These are phyloP conservation scores for Drosophila sechellia DNA, from an alignment of 1,140 invertebrate genomes.

Conservation along the genomic window DNA sequence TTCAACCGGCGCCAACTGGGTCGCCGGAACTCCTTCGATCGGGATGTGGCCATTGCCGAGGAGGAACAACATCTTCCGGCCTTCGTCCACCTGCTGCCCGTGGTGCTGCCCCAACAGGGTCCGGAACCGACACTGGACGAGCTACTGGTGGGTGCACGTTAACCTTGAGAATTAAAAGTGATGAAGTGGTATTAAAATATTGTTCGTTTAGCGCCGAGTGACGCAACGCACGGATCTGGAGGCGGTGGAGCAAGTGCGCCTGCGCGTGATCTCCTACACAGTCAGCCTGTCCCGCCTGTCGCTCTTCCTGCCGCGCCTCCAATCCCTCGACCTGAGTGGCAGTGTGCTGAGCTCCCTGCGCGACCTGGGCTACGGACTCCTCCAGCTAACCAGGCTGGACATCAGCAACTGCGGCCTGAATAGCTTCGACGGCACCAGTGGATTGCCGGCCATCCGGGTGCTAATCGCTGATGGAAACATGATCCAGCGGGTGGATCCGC, in stretches of 20 bases:
- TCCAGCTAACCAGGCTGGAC: slow-evolving; percentile 86
- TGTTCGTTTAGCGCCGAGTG: slow-evolving; percentile 62
- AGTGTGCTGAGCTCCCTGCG: slow-evolving; percentile 87
- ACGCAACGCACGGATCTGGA: slow-evolving; percentile 86
- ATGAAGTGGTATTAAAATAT: background rate
- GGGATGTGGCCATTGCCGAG: slow-evolving; percentile 64
- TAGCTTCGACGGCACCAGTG: slow-evolving; percentile 88
- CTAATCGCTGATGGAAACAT: slow-evolving; percentile 87
- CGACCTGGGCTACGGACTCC: slow-evolving; percentile 88
- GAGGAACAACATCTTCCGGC: slow-evolving; percentile 74
- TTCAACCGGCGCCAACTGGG: slow-evolving; percentile 43
- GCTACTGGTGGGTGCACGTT: slow-evolving; percentile 85
- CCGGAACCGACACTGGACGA: slow-evolving; percentile 87
- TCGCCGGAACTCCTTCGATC: slow-evolving; percentile 68
- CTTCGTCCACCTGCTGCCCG: slow-evolving; percentile 85
- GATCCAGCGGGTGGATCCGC: slow-evolving; percentile 86
- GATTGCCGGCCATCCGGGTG: slow-evolving; percentile 86
- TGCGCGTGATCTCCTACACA: slow-evolving; percentile 87
- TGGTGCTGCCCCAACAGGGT: slow-evolving; percentile 85
- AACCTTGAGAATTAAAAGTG: too few species aligned
- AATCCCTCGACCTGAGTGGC: slow-evolving; percentile 87
- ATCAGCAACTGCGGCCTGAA: slow-evolving; percentile 88
- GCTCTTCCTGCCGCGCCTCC: slow-evolving; percentile 87
- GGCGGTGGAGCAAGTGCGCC: slow-evolving; percentile 86
- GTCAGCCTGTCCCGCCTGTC: slow-evolving; percentile 87